Percentiles rank a stretch among this genome's conserved stretches.
Evolutionary conservation across 2,888 invertebrate genomes (phyloP).

Genomic region (Caenorhabditis sp.): DNA sequence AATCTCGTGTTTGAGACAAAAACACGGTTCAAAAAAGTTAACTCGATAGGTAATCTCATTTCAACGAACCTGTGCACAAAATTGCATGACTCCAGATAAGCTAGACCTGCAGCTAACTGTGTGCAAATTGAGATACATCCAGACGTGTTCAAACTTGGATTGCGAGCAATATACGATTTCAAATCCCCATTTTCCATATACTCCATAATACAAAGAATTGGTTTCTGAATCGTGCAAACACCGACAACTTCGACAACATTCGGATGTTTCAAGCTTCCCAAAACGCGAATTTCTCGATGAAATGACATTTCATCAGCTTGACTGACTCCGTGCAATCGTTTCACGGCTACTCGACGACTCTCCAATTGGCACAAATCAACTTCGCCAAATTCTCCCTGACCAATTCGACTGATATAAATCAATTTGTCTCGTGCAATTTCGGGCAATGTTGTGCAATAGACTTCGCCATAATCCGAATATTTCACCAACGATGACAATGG

Average conservation of each 20-base stretch:
- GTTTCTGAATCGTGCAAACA: constrained; percentile 46
- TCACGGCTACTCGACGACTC: constrained; percentile 50
- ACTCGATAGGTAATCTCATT: background rate
- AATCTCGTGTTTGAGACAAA: no score
- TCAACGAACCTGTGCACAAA: constrained; percentile 85
- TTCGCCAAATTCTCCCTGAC: constrained; percentile 61
- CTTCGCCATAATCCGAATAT: constrained; percentile 57
- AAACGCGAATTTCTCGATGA: constrained; percentile 57
- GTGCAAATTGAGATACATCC: constrained; percentile 59
- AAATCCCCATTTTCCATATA: constrained; percentile 87
- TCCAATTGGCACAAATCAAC: constrained; percentile 59
- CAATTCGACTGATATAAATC: constrained; percentile 81
- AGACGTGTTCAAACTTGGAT: constrained; percentile 31
- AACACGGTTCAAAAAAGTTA: no score
- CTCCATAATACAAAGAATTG: constrained; percentile 87
- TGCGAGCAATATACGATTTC: constrained; percentile 76
- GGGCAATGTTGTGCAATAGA: constrained; percentile 52
- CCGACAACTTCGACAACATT: constrained; percentile 64
- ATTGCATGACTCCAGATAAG: constrained; percentile 85
- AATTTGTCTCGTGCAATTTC: constrained; percentile 72
- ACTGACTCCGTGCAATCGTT: constrained; percentile 46
- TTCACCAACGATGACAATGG: constrained; percentile 50
- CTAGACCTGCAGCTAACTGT: constrained; percentile 87
- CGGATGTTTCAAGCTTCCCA: constrained; percentile 58
- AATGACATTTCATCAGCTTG: constrained; percentile 55